Evolutionary conservation across 1,140 invertebrate species (phyloP).

Genomic region (Copidosoma floridanum): DNA sequence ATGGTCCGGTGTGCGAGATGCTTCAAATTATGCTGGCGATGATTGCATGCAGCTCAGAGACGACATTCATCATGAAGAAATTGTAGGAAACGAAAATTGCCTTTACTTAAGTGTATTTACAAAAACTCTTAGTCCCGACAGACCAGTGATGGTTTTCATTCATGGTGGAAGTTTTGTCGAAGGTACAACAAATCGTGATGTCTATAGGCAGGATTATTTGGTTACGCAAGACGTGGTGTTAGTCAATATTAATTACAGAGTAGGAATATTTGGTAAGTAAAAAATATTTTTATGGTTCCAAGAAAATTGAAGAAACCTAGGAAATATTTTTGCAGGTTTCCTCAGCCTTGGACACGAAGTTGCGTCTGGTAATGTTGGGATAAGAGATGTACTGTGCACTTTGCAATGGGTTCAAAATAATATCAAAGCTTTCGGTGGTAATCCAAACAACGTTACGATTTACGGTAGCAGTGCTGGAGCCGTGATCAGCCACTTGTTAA

Average conservation of each 20-base stretch:
- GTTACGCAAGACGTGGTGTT: constrained; percentile 61
- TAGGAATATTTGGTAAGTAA: constrained; percentile 62
- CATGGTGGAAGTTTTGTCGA: constrained; percentile 47
- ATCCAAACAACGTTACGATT: constrained; percentile 86
- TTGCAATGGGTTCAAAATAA: constrained; percentile 91
- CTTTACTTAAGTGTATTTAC: background rate
- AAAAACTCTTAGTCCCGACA: background rate
- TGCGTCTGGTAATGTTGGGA: constrained; percentile 75
- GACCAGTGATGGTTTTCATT: background rate
- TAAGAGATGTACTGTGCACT: constrained; percentile 88
- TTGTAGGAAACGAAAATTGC: background rate
- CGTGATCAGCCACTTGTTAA: constrained; percentile 49
- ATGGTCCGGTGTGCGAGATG: background rate
- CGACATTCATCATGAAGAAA: too few species aligned
- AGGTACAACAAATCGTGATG: constrained; percentile 53
- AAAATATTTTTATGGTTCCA: too few species aligned
- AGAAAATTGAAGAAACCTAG: too few species aligned
- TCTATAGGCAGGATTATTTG: constrained; percentile 49
- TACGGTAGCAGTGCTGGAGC: constrained; percentile 92
- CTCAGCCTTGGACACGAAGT: constrained; percentile 58
- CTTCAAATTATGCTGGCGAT: background rate
- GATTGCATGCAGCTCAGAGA: background rate
- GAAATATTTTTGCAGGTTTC: too few species aligned
- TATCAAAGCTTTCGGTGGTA: constrained; percentile 86
- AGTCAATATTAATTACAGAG: constrained; percentile 67